Conservation (phyloP, 2,113 vertebrate species). For the Microcebus murinus region DNA sequence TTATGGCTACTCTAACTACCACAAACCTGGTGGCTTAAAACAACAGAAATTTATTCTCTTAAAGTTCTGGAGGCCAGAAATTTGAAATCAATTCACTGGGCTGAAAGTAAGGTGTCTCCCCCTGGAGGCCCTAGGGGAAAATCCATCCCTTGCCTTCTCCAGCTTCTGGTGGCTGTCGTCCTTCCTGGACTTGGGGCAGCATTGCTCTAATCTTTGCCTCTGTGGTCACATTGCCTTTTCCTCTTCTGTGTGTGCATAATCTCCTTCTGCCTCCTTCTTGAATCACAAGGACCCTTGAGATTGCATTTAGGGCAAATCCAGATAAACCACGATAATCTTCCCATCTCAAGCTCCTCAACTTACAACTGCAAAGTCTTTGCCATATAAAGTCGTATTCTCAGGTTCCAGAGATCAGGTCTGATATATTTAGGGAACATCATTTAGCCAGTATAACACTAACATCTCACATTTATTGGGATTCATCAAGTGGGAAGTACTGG, state of each 20-base stretch:
- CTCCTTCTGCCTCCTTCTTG: background rate
- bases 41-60: background rate
- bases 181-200: background rate
- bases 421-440: background rate
- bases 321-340: background rate
- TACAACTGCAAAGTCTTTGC: background rate
- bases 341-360: background rate
- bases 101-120: background rate
- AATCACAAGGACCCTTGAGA: background rate
- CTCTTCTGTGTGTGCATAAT: background rate
- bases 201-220: background rate
- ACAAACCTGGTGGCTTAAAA: background rate
- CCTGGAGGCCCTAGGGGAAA: background rate
- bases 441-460: background rate
- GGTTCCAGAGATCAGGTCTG: background rate
- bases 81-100: constrained; percentile 7
- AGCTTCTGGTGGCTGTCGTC: background rate
- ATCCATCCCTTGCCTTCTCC: background rate
- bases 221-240: background rate
- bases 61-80: background rate
- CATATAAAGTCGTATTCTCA: background rate
- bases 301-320: background rate
- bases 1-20: background rate
- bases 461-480: background rate
- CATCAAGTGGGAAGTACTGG: background rate